These are phyloP conservation scores for Tinamus guttatus DNA, from an alignment of 2,113 vertebrate genomes.

Conservation along the genomic window DNA sequence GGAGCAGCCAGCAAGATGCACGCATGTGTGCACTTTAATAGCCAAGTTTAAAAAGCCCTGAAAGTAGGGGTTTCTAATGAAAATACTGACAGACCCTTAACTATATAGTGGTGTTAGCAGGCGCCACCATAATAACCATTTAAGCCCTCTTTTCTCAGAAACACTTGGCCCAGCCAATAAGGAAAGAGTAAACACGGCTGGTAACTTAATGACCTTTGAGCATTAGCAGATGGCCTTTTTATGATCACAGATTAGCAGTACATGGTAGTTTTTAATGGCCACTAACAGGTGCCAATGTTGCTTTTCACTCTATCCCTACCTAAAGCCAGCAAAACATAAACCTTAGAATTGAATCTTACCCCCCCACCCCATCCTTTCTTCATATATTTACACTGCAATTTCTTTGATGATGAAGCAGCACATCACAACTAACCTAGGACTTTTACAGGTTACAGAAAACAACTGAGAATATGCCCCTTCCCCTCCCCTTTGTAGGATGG, in stretches of 20 bases:
- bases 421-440: not conserved
- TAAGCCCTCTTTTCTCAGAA: constrained; percentile 67
- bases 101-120: not conserved
- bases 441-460: not conserved
- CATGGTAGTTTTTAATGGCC: constrained; percentile 75
- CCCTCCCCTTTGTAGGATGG: not conserved
- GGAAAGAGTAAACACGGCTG: constrained; percentile 73
- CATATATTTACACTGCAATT: not conserved
- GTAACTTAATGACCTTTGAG: constrained; percentile 84
- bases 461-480: not conserved
- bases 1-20: not conserved
- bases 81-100: constrained; percentile 43
- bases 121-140: constrained; percentile 65
- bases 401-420: not conserved
- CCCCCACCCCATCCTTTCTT: not conserved
- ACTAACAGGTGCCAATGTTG: constrained; percentile 77
- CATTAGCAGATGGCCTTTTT: constrained; percentile 85
- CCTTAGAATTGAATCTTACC: not conserved
- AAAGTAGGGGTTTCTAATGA: constrained; percentile 41
- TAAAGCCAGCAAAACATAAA: not conserved
- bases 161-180: constrained; percentile 54
- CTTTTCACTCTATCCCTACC: constrained; percentile 42
- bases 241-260: constrained; percentile 79
- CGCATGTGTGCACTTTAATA: not conserved
- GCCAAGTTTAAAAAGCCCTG: constrained; percentile 17